Base-by-base conservation (phyloP, 2,113 vertebrate species). In the Perca schrenkii region DNA sequence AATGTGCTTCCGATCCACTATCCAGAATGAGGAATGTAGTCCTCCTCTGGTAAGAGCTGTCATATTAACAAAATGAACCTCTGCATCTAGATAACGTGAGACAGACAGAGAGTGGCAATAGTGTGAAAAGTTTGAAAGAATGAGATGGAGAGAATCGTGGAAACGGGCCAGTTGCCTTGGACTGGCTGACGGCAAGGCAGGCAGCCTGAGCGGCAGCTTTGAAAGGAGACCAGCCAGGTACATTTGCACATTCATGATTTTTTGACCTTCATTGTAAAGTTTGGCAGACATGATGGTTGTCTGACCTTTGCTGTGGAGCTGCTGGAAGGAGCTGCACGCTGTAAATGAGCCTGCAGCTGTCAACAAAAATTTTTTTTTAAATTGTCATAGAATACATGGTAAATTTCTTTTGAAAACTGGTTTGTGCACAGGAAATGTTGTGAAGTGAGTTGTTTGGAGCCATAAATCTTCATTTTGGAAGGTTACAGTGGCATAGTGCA, bases 21-120 rank as follows among this genome's bases (percentile, higher is more conserved):
- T 96, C 97, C 97, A 97, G 94, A 98, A 98, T 10, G 97, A 97
- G 0, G 97, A 97, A 82, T 96, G 96, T 10, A 98, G 95, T n/a
- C 93, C 94, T 8, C 97, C 97, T 88, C 96, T 95, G 17, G 97
- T 98, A 15, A 97, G 93, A n/a, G 96, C 96, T 10, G 96, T 96
- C 97, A 98, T 98, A 88, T 98, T 98, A 80, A 98, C 94, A 70
- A 96, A 97, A 47, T 94, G 91, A 87, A 98, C 95, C 79, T 97
- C 95, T 3, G 97, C 97, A 78, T 96, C 97, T 98, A 73, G 47
- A 86, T 43, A 43, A 3, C 58, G 71, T 50, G 54, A 79, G 34
- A 72, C 19, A 58, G 57, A 73, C 40, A 68, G 4, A 54, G 7
- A 79, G 43, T 0, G 5, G 52, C 17, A 66, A 34, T 2, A 83